phyloP scores from a whole-genome alignment of 2,113 vertebrate species.

The Cichladusa arquata region DNA sequence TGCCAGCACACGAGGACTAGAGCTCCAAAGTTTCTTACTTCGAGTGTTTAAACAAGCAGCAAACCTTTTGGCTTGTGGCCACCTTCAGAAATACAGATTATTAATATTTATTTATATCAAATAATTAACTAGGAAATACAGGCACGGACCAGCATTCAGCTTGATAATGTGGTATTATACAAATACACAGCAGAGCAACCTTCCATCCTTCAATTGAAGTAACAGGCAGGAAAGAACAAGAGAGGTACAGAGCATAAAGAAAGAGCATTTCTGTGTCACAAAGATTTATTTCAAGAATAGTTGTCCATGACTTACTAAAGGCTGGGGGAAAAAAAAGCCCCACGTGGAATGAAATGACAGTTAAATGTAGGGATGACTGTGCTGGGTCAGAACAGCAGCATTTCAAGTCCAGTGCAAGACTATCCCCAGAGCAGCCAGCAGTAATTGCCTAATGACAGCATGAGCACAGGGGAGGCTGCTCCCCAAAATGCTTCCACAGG shows the following conservation, averaged over 20 bases:
- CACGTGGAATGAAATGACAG: background rate
- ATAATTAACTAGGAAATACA: background rate
- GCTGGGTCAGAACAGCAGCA: background rate
- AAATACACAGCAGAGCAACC: background rate
- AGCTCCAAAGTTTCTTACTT: background rate
- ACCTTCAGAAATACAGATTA: background rate
- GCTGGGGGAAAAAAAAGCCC: background rate
- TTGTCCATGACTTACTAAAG: background rate
- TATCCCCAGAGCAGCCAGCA: background rate
- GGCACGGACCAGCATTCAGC: background rate
- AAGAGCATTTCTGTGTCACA: background rate
- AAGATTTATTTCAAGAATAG: background rate
- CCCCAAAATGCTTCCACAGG: background rate
- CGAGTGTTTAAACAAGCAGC: background rate
- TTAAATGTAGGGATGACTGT: background rate
- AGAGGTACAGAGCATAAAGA: background rate
- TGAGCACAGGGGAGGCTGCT: background rate
- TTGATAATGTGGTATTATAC: background rate
- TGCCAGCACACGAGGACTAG: background rate
- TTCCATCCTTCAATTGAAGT: background rate
- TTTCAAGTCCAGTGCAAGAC: background rate
- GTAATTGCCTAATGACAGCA: background rate
- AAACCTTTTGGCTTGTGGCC: background rate
- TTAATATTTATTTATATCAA: background rate
- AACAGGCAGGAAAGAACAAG: background rate